A percentile compares a stretch with the other conserved stretches of the same genome.
Evolutionary conservation across 2,797 vertebrate genomes (phyloP).

Genomic region (Lindbergichthys nudifrons): DNA sequence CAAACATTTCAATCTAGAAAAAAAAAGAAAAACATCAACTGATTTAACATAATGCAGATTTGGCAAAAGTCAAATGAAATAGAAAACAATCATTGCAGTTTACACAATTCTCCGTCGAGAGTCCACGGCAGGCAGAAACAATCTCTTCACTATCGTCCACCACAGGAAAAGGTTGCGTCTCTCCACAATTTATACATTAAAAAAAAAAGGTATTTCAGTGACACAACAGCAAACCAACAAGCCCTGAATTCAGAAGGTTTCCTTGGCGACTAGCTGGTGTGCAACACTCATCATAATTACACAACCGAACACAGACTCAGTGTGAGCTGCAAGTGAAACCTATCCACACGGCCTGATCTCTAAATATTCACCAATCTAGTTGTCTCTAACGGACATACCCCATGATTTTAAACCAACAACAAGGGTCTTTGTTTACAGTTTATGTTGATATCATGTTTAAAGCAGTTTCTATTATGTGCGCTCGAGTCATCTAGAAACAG

Average conservation of each 20-base stretch:
- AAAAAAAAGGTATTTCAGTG: conserved; percentile 1
- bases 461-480: conserved; percentile 37
- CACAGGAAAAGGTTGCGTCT: conserved; percentile 29
- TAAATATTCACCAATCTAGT: conserved; percentile 20
- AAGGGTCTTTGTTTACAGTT: conserved; percentile 7
- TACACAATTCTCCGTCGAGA: conserved; percentile 46
- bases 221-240: conserved; percentile 7
- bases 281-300: conserved; percentile 29
- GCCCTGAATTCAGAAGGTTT: conserved; percentile 42
- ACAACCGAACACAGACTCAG: conserved; percentile 17
- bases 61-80: conserved; percentile 50
- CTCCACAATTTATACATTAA: neutral
- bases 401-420: conserved; percentile 29
- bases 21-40: conserved; percentile 20
- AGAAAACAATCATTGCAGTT: conserved; percentile 46
- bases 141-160: conserved; percentile 17
- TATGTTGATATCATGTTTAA: conserved; percentile 28
- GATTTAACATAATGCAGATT: conserved; percentile 59
- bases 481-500: conserved; percentile 26
- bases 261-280: conserved; percentile 28
- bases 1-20: conserved; percentile 38
- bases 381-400: conserved; percentile 20
- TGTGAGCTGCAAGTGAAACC: conserved; percentile 30
- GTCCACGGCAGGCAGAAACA: conserved; percentile 45
- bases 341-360: conserved; percentile 4